Evolutionary conservation across 2,113 vertebrate species (phyloP).

Genomic region (Calypte anna): DNA sequence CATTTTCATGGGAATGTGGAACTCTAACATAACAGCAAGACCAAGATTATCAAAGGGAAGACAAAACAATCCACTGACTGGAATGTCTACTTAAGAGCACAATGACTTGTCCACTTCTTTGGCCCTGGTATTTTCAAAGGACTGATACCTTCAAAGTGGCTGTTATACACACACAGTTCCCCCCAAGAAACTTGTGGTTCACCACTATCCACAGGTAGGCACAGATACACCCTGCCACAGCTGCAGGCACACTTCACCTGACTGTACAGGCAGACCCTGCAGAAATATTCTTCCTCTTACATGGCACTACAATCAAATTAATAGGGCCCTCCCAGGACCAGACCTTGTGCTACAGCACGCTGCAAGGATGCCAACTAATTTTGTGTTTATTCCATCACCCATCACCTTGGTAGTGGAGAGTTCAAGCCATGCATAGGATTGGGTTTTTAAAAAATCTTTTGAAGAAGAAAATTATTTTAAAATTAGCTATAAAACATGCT

Average conservation of each 20-base stretch:
- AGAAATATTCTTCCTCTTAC: background rate
- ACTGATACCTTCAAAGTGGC: background rate
- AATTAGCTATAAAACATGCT: background rate
- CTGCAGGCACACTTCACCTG: background rate
- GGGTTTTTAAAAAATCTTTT: background rate
- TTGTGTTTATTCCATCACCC: background rate
- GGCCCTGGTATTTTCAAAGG: background rate
- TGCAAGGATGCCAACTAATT: background rate
- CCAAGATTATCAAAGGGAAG: background rate
- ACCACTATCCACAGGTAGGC: background rate
- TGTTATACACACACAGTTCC: background rate
- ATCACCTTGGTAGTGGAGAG: background rate
- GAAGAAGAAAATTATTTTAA: background rate
- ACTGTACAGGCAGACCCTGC: background rate
- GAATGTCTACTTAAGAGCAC: background rate
- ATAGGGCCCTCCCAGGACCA: background rate
- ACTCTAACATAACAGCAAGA: background rate
- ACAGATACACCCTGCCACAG: background rate
- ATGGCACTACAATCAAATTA: background rate
- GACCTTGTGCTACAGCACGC: background rate
- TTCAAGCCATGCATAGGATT: background rate
- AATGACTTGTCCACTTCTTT: background rate
- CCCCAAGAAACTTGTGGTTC: background rate
- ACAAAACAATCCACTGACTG: background rate
- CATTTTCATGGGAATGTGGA: slow-evolving; percentile 41